phyloP scores from a whole-genome alignment of 1,140 invertebrate species.

The Lanistes nyassanus region DNA sequence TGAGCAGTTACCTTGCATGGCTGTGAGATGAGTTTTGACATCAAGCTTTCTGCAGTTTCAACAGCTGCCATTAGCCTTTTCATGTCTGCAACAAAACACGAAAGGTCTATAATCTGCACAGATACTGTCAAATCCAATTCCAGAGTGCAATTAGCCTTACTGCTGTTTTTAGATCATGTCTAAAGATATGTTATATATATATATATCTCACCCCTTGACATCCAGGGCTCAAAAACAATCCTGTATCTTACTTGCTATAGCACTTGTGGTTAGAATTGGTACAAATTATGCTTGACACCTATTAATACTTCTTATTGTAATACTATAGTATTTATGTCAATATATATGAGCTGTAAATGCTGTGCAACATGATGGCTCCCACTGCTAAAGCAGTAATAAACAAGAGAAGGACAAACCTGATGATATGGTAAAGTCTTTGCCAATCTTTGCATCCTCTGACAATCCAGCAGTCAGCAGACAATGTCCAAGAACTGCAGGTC shows the following conservation, averaged over 20 bases:
- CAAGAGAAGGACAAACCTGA: constrained; percentile 51
- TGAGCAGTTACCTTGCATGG: constrained; percentile 36
- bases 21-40: constrained; percentile 63
- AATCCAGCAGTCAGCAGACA: constrained; percentile 80
- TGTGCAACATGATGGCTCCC: too few species aligned
- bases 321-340: too few species aligned
- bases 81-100: constrained; percentile 70
- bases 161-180: too few species aligned
- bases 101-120: too few species aligned
- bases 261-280: neutral
- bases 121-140: too few species aligned
- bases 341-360: too few species aligned
- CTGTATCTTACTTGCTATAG: too few species aligned
- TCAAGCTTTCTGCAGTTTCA: constrained; percentile 75
- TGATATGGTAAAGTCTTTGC: constrained; percentile 76
- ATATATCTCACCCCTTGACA: too few species aligned
- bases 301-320: neutral
- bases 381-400: neutral
- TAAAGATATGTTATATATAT: too few species aligned
- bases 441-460: constrained; percentile 69
- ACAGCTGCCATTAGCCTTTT: constrained; percentile 77
- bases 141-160: too few species aligned
- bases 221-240: too few species aligned
- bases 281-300: neutral
- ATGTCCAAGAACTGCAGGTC: constrained; percentile 91